Percentiles rank a stretch among this genome's conserved stretches.
Conservation (phyloP, 92 coral and sea anemone species). For the Chrysogorgia sp. region DNA sequence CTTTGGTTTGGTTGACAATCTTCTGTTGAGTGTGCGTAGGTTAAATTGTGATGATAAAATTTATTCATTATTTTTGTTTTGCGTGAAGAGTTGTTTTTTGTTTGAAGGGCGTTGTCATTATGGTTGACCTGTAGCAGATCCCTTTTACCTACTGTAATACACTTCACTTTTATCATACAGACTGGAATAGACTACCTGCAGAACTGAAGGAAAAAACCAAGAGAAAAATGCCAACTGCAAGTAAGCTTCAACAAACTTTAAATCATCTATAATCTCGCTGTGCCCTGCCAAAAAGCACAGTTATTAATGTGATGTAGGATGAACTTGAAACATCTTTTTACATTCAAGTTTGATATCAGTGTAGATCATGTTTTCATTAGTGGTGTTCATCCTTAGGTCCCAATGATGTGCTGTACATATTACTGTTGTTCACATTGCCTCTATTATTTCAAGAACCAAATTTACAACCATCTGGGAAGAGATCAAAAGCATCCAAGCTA, state of each 20-base stretch:
- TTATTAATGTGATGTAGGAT: too few species aligned
- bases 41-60: not conserved
- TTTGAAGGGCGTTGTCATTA: too few species aligned
- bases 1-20: too few species aligned
- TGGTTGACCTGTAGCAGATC: too few species aligned
- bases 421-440: too few species aligned
- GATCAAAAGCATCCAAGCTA: conserved; percentile 28
- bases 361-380: too few species aligned
- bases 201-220: conserved; percentile 81
- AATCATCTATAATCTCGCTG: not conserved
- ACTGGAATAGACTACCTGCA: conserved; percentile 83
- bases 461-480: conserved; percentile 8
- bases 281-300: too few species aligned
- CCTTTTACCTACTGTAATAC: too few species aligned
- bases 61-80: not conserved
- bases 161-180: conserved; percentile 51
- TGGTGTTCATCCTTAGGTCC: not conserved
- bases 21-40: not conserved
- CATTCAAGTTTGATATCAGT: too few species aligned
- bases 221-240: conserved; percentile 52
- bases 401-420: not conserved
- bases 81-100: not conserved
- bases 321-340: too few species aligned
- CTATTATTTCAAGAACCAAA: conserved; percentile 35
- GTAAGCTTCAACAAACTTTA: conserved; percentile 28